These are phyloP conservation scores for Euproctis similis DNA, from an alignment of 2,888 invertebrate species.

Conservation along the genomic window DNA sequence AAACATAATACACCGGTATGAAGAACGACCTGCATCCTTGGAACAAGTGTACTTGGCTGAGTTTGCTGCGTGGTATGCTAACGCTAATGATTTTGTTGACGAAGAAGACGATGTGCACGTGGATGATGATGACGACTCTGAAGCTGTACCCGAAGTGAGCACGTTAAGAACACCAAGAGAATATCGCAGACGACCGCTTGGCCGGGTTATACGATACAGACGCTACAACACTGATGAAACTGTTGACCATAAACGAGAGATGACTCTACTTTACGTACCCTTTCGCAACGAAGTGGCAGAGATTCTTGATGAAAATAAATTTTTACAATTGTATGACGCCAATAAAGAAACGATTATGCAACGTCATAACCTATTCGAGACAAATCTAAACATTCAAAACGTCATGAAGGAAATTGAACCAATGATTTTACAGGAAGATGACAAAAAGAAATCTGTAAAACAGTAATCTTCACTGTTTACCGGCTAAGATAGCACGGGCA, in stretches of 20 bases:
- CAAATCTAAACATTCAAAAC: conserved; percentile 21
- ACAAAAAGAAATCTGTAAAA: conserved; percentile 16
- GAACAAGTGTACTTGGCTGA: conserved; percentile 22
- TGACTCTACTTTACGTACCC: conserved; percentile 35
- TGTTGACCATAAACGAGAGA: conserved; percentile 35
- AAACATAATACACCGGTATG: conserved; percentile 27
- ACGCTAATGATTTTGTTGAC: conserved; percentile 28
- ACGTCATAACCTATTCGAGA: conserved; percentile 19
- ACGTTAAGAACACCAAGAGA: conserved; percentile 17
- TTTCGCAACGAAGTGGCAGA: conserved; percentile 32
- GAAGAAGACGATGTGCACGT: conserved; percentile 30
- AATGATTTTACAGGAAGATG: conserved; percentile 24
- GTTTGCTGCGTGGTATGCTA: conserved; percentile 19
- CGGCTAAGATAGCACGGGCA: no score
- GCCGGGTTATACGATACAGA: conserved; percentile 35
- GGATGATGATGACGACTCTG: conserved; percentile 27
- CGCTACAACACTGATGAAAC: conserved; percentile 36
- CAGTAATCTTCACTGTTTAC: no score
- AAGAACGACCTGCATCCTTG: conserved; percentile 23
- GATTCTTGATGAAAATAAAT: conserved; percentile 24
- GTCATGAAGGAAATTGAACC: conserved; percentile 32
- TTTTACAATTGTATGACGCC: conserved; percentile 21
- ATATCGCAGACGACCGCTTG: conserved; percentile 19
- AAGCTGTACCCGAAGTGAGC: conserved; percentile 20
- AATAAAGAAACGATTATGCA: conserved; percentile 21